Base-by-base conservation (phyloP, 2,888 invertebrate genomes). In the Meta bourneti region DNA sequence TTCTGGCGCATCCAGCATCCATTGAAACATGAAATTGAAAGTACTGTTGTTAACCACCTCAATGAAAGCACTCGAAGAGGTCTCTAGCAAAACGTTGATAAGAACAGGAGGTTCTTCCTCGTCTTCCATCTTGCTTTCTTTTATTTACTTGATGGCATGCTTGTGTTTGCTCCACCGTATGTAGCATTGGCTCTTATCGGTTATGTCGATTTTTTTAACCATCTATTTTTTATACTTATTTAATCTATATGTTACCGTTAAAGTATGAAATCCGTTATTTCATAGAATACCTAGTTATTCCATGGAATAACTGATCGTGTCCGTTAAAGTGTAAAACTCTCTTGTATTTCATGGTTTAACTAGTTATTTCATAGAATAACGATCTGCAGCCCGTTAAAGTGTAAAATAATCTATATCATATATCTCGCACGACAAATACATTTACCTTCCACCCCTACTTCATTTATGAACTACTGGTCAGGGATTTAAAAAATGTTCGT, bases 401-500 rank as follows among this genome's bases (percentile, higher is more conserved):
- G 34, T 34, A 34, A 34, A 34, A 34, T 34, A 34, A 34, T 34
- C 34, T 34, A 34, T 34, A 34, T 34, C 34, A 34, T 34, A 34
- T 34, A 34, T 34, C 34, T 34, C 34, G 34, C 34, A 34, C 34
- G 34, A 34, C 34, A 34, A 34, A 34, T 34, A 34, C 34, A 34
- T 34, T 34, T 34, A 34, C 34, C 34, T 34, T 34, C 34, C 34
- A 34, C 34, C 34, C 34, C 34, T 34, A 34, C 34, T 34, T 1
- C 34, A 34, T 34, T 34, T 34, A 34, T 34, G 4, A 34, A 34
- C 34, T 78, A 78, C 83, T 83, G 89, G 89, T 89, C 78, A 83
- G 89, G 89, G 82, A 89, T 83, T 89, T 89, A 77, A 83, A 89
- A 89, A 83, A 89, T 83, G 78, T 83, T 89, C 89, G 83, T 89